Evolutionary conservation across 2,113 vertebrate species (phyloP).

Genomic region (Macrotis lagotis): DNA sequence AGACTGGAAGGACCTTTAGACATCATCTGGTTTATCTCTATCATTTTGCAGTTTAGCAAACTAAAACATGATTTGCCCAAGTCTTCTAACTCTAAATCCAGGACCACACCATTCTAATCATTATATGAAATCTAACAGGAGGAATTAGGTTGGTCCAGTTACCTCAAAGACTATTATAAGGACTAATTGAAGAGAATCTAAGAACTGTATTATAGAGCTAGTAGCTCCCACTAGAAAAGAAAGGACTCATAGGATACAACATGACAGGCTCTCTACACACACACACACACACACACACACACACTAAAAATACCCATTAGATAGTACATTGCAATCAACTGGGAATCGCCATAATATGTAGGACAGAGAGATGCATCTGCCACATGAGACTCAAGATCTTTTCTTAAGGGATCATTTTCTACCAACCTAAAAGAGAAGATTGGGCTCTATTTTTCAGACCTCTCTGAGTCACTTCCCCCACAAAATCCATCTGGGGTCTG

Average conservation of each 20-base stretch:
- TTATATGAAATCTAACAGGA: not conserved
- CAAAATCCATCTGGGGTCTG: not conserved
- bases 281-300: not conserved
- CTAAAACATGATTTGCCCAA: not conserved
- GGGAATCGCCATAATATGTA: not conserved
- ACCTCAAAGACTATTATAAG: not conserved
- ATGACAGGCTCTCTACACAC: not conserved
- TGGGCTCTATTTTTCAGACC: constrained; percentile 1
- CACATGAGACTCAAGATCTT: not conserved
- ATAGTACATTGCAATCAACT: not conserved
- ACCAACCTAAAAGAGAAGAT: not conserved
- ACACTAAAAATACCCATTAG: not conserved
- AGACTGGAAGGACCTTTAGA: not conserved
- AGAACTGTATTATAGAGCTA: not conserved
- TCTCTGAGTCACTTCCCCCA: constrained; percentile 22
- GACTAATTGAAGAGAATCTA: not conserved
- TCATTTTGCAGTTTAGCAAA: not conserved
- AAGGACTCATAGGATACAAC: not conserved
- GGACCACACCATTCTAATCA: not conserved
- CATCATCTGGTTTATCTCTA: not conserved
- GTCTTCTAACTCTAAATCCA: not conserved
- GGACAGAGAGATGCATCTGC: not conserved
- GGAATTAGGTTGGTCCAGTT: not conserved
- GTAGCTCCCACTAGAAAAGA: not conserved
- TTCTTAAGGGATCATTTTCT: not conserved